Evolutionary conservation across 1,140 invertebrate species (phyloP), one percentile per base, ranked within the genome.

Genomic region (Formica exsecta): DNA sequence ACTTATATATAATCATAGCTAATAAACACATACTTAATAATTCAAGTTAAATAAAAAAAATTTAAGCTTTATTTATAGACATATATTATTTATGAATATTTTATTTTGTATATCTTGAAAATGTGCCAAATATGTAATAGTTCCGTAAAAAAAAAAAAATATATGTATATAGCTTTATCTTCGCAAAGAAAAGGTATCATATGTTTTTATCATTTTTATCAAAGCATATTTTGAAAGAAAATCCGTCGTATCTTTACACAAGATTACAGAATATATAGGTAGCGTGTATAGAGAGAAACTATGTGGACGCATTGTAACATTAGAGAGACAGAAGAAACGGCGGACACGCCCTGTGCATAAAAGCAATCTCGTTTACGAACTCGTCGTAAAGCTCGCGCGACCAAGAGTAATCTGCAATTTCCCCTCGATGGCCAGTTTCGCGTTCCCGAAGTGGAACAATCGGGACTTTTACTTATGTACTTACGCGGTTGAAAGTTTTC

Each of bases 311-410:
- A 77, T 65, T 22, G 64, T 3, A 29, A 38, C 29, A 16, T 29
- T 48, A 25, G 44, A 64, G 59, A 73, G 19, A 32, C 9, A 54
- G 32, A 74, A 64, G 44, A 29, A 68, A 80, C 44, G 44, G 25
- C 44, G 76, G 76, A 71, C 77, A 80, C 65, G 77, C 77, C 77
- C 77, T 70, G 48, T 19, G 48, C 77, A 71, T 80, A 70, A 80
- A 80, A 70, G 48, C 77, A 70, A 44, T 13, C 48, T 80, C 44
- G 32, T 38, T 32, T 62, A 59, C 74, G 74, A 25, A 70, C 22
- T 65, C 22, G 38, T 41, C 11, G 41, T 70, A 64, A 66, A 51
- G 25, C 66, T 38, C 32, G 62, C 41, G n/a, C 54, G 57, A 6
- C 29, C 64, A 36, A n/a, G 25, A 32, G 59, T 51, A 86, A 79